A percentile compares a stretch with the other conserved stretches of the same genome.
phyloP scores from a whole-genome alignment of 2,113 vertebrate genomes.

The Mola mola region DNA sequence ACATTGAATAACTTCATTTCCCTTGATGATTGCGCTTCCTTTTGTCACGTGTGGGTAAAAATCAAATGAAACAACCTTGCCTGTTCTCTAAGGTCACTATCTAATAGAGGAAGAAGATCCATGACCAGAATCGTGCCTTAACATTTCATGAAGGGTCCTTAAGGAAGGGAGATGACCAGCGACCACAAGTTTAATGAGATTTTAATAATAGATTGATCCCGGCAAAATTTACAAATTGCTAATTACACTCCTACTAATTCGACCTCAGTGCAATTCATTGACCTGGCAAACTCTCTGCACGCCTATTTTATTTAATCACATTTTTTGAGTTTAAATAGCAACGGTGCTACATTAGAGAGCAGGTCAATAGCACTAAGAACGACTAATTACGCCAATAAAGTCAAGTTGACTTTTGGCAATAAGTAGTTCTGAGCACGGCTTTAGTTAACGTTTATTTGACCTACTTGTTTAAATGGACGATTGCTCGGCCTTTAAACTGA shows the following conservation, averaged over 20 bases:
- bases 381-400: constrained; percentile 66
- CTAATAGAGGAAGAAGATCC: neutral
- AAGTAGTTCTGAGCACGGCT: constrained; percentile 27
- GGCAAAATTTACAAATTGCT: constrained; percentile 29
- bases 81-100: too few species aligned
- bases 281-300: constrained; percentile 29
- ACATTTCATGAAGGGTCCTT: constrained; percentile 11
- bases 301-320: constrained; percentile 33
- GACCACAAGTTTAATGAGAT: constrained; percentile 47
- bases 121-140: neutral
- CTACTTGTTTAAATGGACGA: constrained; percentile 34
- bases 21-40: constrained; percentile 36
- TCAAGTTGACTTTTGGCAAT: constrained; percentile 32
- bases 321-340: constrained; percentile 50
- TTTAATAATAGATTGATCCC: constrained; percentile 44
- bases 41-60: constrained; percentile 34
- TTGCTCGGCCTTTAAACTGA: constrained; percentile 19
- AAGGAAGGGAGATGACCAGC: constrained; percentile 5
- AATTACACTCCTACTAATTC: constrained; percentile 37
- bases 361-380: constrained; percentile 59
- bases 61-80: constrained; percentile 33
- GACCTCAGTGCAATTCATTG: constrained; percentile 18
- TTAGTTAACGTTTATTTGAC: constrained; percentile 38
- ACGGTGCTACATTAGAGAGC: constrained; percentile 26
- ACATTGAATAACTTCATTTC: constrained; percentile 60